Conservation (phyloP, 2,888 invertebrate species). For the Dendrolimus pini region DNA sequence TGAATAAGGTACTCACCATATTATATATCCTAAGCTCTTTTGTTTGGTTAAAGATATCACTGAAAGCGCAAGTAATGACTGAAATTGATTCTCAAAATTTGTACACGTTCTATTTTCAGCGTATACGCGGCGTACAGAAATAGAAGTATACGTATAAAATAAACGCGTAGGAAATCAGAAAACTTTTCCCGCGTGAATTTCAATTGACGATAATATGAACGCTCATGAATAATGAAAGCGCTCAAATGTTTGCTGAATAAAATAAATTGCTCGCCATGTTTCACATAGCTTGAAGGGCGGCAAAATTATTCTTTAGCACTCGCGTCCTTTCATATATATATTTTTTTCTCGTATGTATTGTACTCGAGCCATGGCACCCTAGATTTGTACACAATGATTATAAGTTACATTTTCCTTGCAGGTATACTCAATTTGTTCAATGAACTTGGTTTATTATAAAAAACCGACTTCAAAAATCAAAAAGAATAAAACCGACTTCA, state of each 20-base stretch:
- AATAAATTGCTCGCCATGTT: conserved; percentile 9
- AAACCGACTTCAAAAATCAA: too few species aligned
- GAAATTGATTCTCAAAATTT: conserved; percentile 40
- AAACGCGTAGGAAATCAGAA: not conserved
- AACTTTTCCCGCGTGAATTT: conserved; percentile 42
- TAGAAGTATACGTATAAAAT: conserved; percentile 35
- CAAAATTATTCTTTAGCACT: not conserved
- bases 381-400: not conserved
- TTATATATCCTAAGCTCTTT: not conserved
- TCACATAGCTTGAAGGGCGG: not conserved
- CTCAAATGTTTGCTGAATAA: conserved; percentile 10
- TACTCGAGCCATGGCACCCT: not conserved
- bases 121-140: conserved; percentile 46
- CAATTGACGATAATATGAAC: conserved; percentile 16
- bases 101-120: conserved; percentile 53
- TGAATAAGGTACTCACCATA: not conserved
- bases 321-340: not conserved
- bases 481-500: too few species aligned
- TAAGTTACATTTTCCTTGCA: not conserved
- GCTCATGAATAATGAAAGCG: conserved; percentile 16
- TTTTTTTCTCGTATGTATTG: not conserved
- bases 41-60: conserved; percentile 19
- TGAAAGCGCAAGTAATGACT: conserved; percentile 25
- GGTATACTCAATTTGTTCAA: too few species aligned
- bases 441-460: too few species aligned